A percentile compares a stretch with the other conserved stretches of the same genome.
Evolutionary conservation across 2,797 vertebrate genomes (phyloP).

Genomic region (Euthynnus affinis): DNA sequence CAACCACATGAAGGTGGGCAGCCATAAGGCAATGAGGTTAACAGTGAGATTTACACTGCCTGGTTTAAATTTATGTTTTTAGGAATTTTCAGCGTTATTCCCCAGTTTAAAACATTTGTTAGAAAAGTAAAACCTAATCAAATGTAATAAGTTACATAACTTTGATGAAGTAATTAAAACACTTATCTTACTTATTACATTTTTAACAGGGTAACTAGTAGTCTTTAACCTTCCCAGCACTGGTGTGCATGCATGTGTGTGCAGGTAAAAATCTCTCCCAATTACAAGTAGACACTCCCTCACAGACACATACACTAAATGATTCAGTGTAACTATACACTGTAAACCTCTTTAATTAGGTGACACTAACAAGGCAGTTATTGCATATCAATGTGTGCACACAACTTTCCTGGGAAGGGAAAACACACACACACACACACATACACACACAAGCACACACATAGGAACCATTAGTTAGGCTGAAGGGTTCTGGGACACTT

Average conservation of each 20-base stretch:
- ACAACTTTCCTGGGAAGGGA: slow-evolving; percentile 1
- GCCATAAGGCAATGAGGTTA: too few relatives aligned
- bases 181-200: too few relatives aligned
- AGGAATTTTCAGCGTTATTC: too few relatives aligned
- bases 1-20: too few relatives aligned
- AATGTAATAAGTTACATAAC: too few relatives aligned
- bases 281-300: neutral
- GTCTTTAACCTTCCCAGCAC: too few relatives aligned
- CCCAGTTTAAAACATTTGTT: too few relatives aligned
- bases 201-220: too few relatives aligned
- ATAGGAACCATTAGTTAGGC: slow-evolving; percentile 67
- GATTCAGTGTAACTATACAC: slow-evolving; percentile 30
- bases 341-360: slow-evolving; percentile 50
- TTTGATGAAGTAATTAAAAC: too few relatives aligned
- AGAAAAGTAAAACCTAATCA: too few relatives aligned
- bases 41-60: too few relatives aligned
- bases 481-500: slow-evolving; percentile 72
- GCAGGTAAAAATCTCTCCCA: neutral
- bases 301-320: slow-evolving; percentile 40
- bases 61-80: too few relatives aligned
- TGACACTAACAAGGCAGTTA: slow-evolving; percentile 39
- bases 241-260: neutral
- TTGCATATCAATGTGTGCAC: slow-evolving; percentile 51
- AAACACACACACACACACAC: slow-evolving; percentile 39
- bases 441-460: slow-evolving; percentile 39